Evolutionary conservation across 2,113 vertebrate species (phyloP).

Genomic region (Tachuris rubrigastra): DNA sequence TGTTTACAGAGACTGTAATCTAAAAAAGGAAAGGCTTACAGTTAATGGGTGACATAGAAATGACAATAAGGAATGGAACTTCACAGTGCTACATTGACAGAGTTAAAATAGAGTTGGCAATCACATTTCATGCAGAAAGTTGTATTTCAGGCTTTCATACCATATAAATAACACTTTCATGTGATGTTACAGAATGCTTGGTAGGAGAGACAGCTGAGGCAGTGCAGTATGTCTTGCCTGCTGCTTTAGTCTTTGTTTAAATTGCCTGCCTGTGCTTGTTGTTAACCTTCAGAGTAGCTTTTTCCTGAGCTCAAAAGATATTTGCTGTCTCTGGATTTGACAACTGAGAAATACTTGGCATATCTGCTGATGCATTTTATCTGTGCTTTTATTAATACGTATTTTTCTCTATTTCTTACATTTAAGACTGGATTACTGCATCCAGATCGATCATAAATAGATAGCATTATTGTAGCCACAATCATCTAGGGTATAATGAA

Average conservation of each 20-base stretch:
- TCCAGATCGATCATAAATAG: neutral
- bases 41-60: neutral
- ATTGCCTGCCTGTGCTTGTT: neutral
- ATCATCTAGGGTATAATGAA: neutral
- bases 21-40: neutral
- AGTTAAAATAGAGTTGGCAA: neutral
- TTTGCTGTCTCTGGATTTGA: neutral
- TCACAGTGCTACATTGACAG: neutral
- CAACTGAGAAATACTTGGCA: neutral
- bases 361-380: neutral
- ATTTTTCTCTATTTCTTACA: neutral
- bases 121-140: neutral
- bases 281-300: neutral
- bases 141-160: neutral
- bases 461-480: neutral
- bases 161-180: neutral
- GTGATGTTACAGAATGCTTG: neutral
- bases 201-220: neutral
- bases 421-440: neutral
- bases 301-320: neutral
- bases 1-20: neutral
- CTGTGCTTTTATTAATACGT: neutral
- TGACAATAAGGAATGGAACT: neutral
- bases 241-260: slow-evolving; percentile 3
- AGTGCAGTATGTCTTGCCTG: neutral